These are phyloP conservation scores for Zonitis immaculata DNA, from an alignment of 2,888 invertebrate species.

Conservation along the genomic window DNA sequence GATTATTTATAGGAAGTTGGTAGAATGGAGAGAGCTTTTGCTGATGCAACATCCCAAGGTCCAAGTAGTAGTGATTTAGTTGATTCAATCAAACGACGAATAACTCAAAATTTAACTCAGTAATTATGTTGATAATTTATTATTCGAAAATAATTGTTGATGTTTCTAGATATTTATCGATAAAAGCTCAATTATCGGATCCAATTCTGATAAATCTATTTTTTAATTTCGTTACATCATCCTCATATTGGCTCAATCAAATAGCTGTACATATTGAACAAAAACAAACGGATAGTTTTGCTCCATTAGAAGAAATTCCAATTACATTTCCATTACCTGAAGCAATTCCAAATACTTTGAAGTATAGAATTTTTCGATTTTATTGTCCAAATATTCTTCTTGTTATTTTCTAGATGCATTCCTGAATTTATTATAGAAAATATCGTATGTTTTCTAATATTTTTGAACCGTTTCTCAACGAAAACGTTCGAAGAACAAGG, in stretches of 20 bases:
- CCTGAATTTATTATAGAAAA: conserved; percentile 91
- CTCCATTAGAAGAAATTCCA: conserved; percentile 55
- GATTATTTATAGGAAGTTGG: conserved; percentile 63
- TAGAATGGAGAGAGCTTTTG: conserved; percentile 68
- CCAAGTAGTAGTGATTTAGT: conserved; percentile 54
- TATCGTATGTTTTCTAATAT: conserved; percentile 73
- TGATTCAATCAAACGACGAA: conserved; percentile 58
- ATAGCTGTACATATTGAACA: conserved; percentile 59
- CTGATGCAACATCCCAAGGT: conserved; percentile 58
- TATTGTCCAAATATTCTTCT: too few relatives aligned
- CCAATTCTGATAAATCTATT: conserved; percentile 66
- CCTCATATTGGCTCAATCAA: conserved; percentile 81
- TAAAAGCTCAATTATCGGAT: conserved; percentile 72
- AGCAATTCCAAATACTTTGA: conserved; percentile 63
- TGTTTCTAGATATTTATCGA: conserved; percentile 60
- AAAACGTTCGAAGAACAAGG: conserved; percentile 63
- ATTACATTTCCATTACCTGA: conserved; percentile 62
- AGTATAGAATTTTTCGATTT: conserved; percentile 49
- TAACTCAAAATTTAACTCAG: conserved; percentile 62
- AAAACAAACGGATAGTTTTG: conserved; percentile 50
- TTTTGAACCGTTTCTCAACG: conserved; percentile 63
- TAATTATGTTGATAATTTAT: conserved; percentile 40
- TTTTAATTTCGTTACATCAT: conserved; percentile 72
- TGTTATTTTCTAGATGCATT: conserved; percentile 59
- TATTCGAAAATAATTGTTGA: conserved; percentile 1